phyloP scores from a whole-genome alignment of 2,888 invertebrate genomes.

The Fissipunctia ypsillon region DNA sequence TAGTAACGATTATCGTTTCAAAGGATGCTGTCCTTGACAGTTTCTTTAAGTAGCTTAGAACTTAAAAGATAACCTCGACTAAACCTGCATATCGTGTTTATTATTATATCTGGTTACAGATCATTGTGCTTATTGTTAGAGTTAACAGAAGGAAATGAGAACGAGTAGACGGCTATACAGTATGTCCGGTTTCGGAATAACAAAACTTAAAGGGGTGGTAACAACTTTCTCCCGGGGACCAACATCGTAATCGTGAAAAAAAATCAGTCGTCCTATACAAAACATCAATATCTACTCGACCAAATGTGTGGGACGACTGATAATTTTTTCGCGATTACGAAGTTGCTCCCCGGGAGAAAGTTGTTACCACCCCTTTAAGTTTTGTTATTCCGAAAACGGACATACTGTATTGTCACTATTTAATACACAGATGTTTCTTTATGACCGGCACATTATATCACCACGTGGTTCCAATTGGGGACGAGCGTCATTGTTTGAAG shows the following conservation, averaged over 20 bases:
- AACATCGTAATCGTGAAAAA: no score
- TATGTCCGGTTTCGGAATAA: no score
- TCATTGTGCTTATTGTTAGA: conserved; percentile 24
- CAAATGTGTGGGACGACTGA: no score
- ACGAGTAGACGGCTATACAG: conserved; percentile 12
- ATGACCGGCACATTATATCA: conserved; percentile 38
- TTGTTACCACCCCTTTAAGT: no score
- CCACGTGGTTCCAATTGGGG: conserved; percentile 54
- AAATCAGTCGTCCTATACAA: no score
- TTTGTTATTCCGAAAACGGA: no score
- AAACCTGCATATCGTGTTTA: neutral
- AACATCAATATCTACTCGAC: no score
- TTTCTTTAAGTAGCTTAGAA: neutral
- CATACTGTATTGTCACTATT: conserved; percentile 53
- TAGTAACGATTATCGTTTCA: neutral
- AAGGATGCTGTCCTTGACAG: conserved; percentile 13
- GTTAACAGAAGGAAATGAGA: conserved; percentile 31
- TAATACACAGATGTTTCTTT: conserved; percentile 51
- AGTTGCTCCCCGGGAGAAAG: no score
- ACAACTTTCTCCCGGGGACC: no score
- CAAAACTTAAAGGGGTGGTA: no score
- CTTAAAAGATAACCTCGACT: neutral
- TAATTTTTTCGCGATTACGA: no score
- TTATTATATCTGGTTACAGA: conserved; percentile 15
- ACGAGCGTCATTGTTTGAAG: conserved; percentile 32